Evolutionary conservation across 2,888 invertebrate species (phyloP), one percentile per base, ranked within the genome.

Genomic region (Glyphotaelius pellucidus): DNA sequence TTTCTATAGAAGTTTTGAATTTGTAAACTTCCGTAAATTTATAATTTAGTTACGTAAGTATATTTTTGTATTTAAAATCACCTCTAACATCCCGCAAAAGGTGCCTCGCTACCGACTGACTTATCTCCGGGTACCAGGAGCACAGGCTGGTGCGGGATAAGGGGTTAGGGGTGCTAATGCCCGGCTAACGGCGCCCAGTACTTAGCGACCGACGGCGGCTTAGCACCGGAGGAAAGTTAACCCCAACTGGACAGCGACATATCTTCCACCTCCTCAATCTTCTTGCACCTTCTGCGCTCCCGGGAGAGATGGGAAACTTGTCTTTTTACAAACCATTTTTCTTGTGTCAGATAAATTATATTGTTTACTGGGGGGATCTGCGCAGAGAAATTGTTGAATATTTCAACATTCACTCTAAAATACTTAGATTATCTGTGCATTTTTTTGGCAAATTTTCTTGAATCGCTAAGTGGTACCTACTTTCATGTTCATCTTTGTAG

Each of bases 181-280:
- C 88, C 38, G 38, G 88, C 88, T 89, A 89, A 89, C 88, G 79
- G 88, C 79, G 80, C n/a, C 35, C 88, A 89, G 88, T 89, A 79
- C 88, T 89, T 89, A 89, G 88, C 79, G 31, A 89, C 88, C 79
- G 35, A n/a, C 30, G 19, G 80, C 38, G 35, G 88, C 88, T 89
- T 89, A 89, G 88, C 86, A 79, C 79, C 32, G 38, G 35, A 35
- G 79, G 88, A 89, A 89, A 89, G 88, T 80, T 89, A 89, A 89
- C 32, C 88, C 35, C 88, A 25, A 14, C 88, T n/a, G 88, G 88
- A 89, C 88, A 79, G 88, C 79, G 88, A 89, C 88, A 89, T 32
- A 89, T 89, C 35, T 25, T n/a, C n/a, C 85, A 25, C 38, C 86
- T 42, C 42, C 38, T 35, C 86, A 42, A 38, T n/a, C 86, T 86